Conservation (phyloP, 2,113 vertebrate species). For the Pan troglodytes region NHGRI_mPanTro3-v2.1_pri NC_072416.2:50994001-50994500, state of each 20-base stretch:
- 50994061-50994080: background rate
- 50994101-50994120: background rate
- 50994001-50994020: background rate
- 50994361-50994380: background rate
- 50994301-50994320: background rate
- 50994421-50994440: background rate
- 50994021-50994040: background rate
- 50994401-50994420: background rate
- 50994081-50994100: background rate
- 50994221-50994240: background rate
- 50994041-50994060: background rate
- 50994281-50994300: background rate
- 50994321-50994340: background rate
- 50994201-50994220: background rate
- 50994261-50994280: background rate
- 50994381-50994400: background rate
- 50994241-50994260: background rate
- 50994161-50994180: too few relatives aligned
- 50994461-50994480: background rate
- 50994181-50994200: background rate
- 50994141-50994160: background rate
- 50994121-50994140: background rate
- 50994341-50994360: background rate
- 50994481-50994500: background rate
- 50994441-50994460: background rate